phyloP scores from a whole-genome alignment of 2,113 vertebrate species.

The Clupea harengus region DNA sequence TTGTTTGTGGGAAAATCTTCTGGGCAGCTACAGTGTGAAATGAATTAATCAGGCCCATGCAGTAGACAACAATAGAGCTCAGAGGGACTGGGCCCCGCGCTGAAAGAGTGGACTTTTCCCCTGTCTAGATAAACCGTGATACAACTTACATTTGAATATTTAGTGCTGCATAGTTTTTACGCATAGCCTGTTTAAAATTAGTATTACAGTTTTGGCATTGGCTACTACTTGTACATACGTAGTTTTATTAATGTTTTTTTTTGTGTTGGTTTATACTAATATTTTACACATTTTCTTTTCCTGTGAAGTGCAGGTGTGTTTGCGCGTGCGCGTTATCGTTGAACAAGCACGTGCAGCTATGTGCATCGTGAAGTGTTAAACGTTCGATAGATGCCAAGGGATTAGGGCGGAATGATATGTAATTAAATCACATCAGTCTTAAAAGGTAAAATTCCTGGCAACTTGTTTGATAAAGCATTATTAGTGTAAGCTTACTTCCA shows the following conservation, averaged over 20 bases:
- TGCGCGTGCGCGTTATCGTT: background rate
- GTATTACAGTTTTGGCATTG: background rate
- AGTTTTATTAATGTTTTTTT: background rate
- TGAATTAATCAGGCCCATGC: constrained; percentile 73
- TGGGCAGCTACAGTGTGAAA: constrained; percentile 74
- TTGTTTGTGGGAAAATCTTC: constrained; percentile 80
- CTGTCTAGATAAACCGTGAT: constrained; percentile 24
- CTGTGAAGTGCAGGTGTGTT: background rate
- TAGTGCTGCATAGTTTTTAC: background rate
- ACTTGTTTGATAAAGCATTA: background rate
- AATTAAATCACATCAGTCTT: background rate
- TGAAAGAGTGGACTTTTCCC: constrained; percentile 18
- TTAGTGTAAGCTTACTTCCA: background rate
- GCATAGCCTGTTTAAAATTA: background rate
- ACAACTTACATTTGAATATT: background rate
- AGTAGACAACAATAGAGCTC: constrained; percentile 57
- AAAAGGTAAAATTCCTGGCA: background rate
- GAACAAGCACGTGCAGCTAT: background rate
- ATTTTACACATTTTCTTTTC: background rate
- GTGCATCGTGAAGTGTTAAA: background rate
- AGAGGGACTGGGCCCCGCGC: constrained; percentile 37
- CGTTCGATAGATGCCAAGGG: background rate
- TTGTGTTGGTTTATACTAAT: background rate
- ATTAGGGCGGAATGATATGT: background rate
- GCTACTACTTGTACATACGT: background rate